A percentile compares a stretch with the other conserved stretches of the same genome.
These are phyloP conservation scores for Prionailurus viverrinus DNA, from an alignment of 2,113 vertebrate species.

Conservation along the genomic window DNA sequence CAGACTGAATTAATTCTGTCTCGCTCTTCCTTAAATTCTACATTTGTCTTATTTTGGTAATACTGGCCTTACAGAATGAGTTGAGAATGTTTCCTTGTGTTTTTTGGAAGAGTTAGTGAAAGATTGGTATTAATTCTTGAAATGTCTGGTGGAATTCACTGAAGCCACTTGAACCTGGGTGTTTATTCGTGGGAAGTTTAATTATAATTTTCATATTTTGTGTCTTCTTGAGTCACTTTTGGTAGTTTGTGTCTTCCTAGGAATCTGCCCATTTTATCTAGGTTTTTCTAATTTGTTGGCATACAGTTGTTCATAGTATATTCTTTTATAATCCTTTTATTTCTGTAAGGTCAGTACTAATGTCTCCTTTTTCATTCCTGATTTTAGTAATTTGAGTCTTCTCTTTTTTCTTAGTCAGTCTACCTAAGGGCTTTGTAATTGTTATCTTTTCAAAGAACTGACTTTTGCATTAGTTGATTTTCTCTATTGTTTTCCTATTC, in stretches of 20 bases:
- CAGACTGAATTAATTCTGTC: neutral
- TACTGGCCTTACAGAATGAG: neutral
- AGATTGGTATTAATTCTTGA: neutral
- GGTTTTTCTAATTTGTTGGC: neutral
- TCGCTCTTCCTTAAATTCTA: neutral
- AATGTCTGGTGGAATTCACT: neutral
- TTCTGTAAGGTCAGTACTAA: neutral
- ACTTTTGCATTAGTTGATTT: neutral
- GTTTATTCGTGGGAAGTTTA: neutral
- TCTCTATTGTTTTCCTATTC: neutral
- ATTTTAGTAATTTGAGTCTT: neutral
- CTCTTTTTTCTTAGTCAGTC: neutral
- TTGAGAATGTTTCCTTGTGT: neutral
- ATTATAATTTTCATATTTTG: neutral
- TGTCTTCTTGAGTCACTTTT: neutral
- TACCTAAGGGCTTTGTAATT: neutral
- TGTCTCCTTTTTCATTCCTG: neutral
- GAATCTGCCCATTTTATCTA: neutral
- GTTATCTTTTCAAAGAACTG: neutral
- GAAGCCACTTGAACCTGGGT: neutral
- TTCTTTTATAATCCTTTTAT: neutral
- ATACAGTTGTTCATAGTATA: neutral
- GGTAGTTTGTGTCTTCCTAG: neutral
- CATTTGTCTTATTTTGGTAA: neutral
- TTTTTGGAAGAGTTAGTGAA: neutral